phyloP scores from a whole-genome alignment of 2,113 vertebrate species.

The Ictalurus punctatus region DNA sequence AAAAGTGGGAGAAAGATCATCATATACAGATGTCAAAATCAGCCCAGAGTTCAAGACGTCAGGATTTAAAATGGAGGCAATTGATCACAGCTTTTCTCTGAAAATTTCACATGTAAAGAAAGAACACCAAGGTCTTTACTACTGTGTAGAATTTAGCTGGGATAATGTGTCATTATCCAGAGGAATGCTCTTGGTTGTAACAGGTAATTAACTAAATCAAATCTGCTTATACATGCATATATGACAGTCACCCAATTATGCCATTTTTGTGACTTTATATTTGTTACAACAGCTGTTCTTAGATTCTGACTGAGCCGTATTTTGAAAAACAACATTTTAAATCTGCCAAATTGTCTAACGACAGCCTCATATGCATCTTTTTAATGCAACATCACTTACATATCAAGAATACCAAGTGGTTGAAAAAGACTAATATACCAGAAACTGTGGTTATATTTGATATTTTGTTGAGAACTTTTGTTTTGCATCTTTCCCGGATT shows the following conservation, averaged over 20 bases:
- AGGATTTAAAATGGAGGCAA: not conserved
- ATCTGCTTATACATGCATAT: not conserved
- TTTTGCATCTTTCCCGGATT: too few relatives aligned
- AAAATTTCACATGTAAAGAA: not conserved
- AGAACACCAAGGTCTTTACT: slow-evolving; percentile 11
- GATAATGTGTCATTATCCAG: not conserved
- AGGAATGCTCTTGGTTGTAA: slow-evolving; percentile 1
- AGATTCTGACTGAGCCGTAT: too few relatives aligned
- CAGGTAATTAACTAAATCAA: slow-evolving; percentile 2
- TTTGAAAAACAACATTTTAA: not conserved
- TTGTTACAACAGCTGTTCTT: not conserved
- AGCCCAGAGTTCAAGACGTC: not conserved
- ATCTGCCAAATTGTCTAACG: not conserved
- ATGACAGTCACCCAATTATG: not conserved
- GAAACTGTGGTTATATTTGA: too few relatives aligned
- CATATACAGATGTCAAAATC: not conserved
- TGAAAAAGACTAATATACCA: too few relatives aligned
- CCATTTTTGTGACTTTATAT: not conserved
- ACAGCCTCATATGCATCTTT: too few relatives aligned
- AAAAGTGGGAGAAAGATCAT: not conserved
- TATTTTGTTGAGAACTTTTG: too few relatives aligned
- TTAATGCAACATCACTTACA: too few relatives aligned
- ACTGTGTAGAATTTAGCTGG: not conserved
- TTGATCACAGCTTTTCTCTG: not conserved
- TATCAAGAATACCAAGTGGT: too few relatives aligned